Conservation (phyloP, 92 coral and sea anemone genomes). For the Phenganax subtilis region DNA sequence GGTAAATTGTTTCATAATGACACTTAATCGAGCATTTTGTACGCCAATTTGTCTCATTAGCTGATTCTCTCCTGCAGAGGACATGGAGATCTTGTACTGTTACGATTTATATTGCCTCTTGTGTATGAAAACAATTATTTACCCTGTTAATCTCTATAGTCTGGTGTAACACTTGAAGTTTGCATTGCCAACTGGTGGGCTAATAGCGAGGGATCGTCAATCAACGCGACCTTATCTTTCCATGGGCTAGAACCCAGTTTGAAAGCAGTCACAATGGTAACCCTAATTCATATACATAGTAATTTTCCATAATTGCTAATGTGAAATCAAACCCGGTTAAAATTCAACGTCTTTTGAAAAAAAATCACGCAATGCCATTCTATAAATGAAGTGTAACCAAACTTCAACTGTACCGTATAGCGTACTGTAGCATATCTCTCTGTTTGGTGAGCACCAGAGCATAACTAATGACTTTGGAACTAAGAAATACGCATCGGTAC, state of each 20-base stretch:
- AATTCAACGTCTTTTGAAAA: too few relatives aligned
- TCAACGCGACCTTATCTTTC: constrained; percentile 56
- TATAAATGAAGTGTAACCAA: too few relatives aligned
- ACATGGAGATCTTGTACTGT: not conserved
- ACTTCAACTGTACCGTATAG: too few relatives aligned
- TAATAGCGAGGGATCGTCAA: constrained; percentile 67
- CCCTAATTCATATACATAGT: too few relatives aligned
- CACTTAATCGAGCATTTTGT: too few relatives aligned
- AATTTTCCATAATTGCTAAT: too few relatives aligned
- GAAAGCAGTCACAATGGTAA: constrained; percentile 65
- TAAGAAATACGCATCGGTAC: too few relatives aligned
- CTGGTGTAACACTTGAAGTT: constrained; percentile 70
- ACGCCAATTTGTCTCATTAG: not conserved
- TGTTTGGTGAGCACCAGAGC: too few relatives aligned
- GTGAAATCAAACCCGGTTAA: too few relatives aligned
- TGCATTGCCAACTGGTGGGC: constrained; percentile 99
- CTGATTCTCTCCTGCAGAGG: not conserved
- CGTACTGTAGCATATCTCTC: too few relatives aligned
- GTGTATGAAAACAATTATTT: not conserved
- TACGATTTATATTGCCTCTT: not conserved
- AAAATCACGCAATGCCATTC: too few relatives aligned
- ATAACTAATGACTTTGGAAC: too few relatives aligned
- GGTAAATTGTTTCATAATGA: not conserved
- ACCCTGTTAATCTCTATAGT: constrained; percentile 36
- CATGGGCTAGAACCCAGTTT: constrained; percentile 72